These are phyloP conservation scores for Paracentrotus lividus DNA, from an alignment of 53 echinoderm and acorn worm species.

Conservation along the genomic window DNA sequence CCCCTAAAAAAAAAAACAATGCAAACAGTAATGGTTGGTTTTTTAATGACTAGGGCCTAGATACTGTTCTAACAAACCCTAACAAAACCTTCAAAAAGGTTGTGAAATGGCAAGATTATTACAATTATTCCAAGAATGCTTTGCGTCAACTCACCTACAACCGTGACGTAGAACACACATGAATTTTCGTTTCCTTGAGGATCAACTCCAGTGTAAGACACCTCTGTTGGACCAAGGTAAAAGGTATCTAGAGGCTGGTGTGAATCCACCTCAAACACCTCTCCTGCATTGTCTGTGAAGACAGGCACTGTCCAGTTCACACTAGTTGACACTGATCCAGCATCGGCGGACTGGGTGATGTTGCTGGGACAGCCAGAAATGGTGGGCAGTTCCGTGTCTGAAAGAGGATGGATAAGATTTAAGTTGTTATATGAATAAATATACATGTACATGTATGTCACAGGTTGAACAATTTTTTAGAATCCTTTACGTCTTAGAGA, in stretches of 20 bases:
- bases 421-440: not conserved
- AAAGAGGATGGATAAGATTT: not conserved
- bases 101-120: no score
- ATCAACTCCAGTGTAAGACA: slow-evolving; percentile 66
- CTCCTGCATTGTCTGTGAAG: slow-evolving; percentile 74
- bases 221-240: slow-evolving; percentile 34
- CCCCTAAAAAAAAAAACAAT: no score
- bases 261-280: slow-evolving; percentile 41
- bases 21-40: no score
- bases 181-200: slow-evolving; percentile 53
- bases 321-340: slow-evolving; percentile 19
- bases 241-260: slow-evolving; percentile 61
- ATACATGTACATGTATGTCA: not conserved
- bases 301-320: slow-evolving; percentile 72
- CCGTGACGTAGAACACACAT: slow-evolving; percentile 75
- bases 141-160: slow-evolving; percentile 63
- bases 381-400: slow-evolving; percentile 72
- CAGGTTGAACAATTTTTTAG: not conserved
- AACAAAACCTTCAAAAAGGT: no score
- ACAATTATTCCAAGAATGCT: no score
- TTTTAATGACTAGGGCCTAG: no score
- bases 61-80: no score
- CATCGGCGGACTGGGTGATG: slow-evolving; percentile 66
- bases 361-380: slow-evolving; percentile 73
- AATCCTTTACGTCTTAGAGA: not conserved